Percentiles rank a stretch among this genome's conserved stretches.
These are phyloP conservation scores for Drosophila guanche DNA, from an alignment of 1,140 invertebrate genomes.

Conservation along the genomic window DNA sequence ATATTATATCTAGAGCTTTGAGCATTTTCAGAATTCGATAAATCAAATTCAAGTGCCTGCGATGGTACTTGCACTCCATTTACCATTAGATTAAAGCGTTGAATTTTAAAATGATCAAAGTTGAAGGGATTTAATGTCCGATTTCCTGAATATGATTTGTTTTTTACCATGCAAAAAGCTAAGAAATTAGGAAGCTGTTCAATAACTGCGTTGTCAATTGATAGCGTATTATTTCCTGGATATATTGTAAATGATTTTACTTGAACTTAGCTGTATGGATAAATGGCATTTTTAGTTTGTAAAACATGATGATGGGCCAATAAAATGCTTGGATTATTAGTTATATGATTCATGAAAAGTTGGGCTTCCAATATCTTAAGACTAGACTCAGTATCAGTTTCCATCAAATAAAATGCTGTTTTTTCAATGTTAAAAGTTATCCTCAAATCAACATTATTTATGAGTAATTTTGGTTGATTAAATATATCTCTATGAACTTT, in stretches of 20 bases:
- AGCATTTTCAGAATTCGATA: neutral
- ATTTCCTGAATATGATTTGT: neutral
- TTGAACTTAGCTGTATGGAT: neutral
- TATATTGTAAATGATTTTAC: constrained; percentile 9
- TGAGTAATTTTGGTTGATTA: neutral
- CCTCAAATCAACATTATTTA: neutral
- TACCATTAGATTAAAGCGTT: constrained; percentile 5
- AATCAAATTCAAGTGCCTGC: constrained; percentile 7
- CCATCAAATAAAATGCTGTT: constrained; percentile 14
- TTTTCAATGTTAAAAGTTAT: constrained; percentile 3
- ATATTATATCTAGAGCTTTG: no score
- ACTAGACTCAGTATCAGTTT: neutral
- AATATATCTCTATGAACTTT: no score
- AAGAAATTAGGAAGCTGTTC: neutral
- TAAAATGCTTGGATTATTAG: neutral
- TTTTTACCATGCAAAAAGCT: neutral
- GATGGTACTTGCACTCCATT: neutral
- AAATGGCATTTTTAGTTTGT: constrained; percentile 13
- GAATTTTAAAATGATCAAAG: no score
- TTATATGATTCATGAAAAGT: constrained; percentile 11
- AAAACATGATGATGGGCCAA: constrained; percentile 3
- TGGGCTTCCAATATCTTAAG: constrained; percentile 6
- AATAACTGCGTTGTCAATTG: neutral
- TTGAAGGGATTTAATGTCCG: neutral
- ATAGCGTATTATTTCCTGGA: constrained; percentile 5